Conservation (phyloP, 2,888 invertebrate genomes). For the Pherbina coryleti region DNA sequence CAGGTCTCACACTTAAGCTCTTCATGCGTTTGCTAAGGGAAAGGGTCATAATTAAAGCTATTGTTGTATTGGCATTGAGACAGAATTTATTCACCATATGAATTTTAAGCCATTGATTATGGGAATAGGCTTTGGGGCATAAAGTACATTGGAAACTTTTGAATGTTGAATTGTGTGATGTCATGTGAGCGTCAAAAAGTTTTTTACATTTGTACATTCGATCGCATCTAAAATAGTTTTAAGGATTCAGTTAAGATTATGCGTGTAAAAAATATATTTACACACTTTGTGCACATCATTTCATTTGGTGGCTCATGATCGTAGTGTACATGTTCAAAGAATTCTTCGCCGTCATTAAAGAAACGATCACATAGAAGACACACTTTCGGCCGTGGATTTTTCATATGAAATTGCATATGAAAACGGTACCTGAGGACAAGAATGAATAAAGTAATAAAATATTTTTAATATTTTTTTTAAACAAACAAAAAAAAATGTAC, state of each 20-base stretch:
- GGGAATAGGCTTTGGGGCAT: constrained; percentile 53
- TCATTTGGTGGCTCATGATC: constrained; percentile 58
- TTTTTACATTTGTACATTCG: constrained; percentile 54
- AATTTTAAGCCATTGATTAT: constrained; percentile 52
- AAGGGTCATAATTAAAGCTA: neutral
- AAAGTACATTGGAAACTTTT: constrained; percentile 51
- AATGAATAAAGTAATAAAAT: neutral
- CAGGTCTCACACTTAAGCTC: constrained; percentile 57
- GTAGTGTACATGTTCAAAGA: constrained; percentile 65
- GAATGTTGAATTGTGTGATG: constrained; percentile 50
- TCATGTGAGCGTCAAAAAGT: constrained; percentile 51
- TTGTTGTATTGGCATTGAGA: neutral
- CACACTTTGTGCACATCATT: constrained; percentile 56
- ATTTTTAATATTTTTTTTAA: no score
- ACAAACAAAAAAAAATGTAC: no score
- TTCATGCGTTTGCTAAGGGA: constrained; percentile 27
- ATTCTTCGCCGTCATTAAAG: constrained; percentile 59
- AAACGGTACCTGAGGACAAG: constrained; percentile 61
- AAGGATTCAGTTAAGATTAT: neutral
- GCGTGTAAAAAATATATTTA: neutral
- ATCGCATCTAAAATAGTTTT: constrained; percentile 59
- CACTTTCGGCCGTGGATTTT: constrained; percentile 60
- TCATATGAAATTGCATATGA: constrained; percentile 66
- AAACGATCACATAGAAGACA: constrained; percentile 63
- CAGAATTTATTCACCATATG: constrained; percentile 55